Conservation (phyloP, 2,888 invertebrate genomes). For the Agrotis puta region DNA sequence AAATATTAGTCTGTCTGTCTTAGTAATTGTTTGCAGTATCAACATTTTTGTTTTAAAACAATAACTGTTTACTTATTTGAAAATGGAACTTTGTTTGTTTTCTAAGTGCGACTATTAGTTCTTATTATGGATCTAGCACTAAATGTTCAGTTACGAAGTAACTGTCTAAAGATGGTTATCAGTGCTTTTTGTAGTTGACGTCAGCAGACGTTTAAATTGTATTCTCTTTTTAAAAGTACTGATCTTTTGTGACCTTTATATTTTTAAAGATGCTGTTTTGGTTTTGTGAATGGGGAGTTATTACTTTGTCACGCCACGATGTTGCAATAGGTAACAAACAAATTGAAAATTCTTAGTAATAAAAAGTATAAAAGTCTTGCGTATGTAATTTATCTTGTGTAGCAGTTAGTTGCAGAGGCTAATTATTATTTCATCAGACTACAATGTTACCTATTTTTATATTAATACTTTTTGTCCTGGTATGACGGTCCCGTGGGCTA, state of each 20-base stretch:
- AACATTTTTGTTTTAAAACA: conserved; percentile 54
- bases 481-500: too few species aligned
- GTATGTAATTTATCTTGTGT: background rate
- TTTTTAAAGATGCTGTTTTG: background rate
- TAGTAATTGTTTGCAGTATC: conserved; percentile 53
- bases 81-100: conserved; percentile 23
- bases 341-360: too few species aligned
- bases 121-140: conserved; percentile 9
- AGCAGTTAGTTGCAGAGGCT: background rate
- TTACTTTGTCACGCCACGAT: background rate
- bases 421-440: background rate
- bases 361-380: background rate
- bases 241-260: background rate
- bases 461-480: too few species aligned
- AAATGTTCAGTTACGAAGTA: background rate
- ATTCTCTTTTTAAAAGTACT: background rate
- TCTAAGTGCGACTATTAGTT: conserved; percentile 22
- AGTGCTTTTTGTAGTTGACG: background rate
- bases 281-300: background rate
- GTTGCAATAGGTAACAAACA: background rate
- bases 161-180: background rate
- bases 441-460: background rate
- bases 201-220: background rate
- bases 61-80: conserved; percentile 52
- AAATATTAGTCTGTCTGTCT: conserved; percentile 53